Conservation (phyloP, 2,113 vertebrate genomes). For the Serinus canaria region DNA sequence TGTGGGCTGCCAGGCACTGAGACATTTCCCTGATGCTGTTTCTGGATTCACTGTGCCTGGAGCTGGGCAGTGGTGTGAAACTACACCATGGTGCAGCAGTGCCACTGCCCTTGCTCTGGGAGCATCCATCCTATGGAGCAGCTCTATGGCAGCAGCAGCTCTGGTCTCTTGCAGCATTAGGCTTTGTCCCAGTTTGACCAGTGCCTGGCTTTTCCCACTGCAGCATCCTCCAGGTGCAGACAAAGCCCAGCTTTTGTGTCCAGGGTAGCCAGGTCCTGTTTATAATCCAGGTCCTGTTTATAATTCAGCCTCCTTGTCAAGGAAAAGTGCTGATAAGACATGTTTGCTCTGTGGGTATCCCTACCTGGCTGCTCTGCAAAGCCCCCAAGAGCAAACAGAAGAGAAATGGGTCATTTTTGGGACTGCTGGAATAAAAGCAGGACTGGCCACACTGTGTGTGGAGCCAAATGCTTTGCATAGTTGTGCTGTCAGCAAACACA, state of each 20-base stretch:
- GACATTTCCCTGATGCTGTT: neutral
- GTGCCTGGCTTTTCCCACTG: neutral
- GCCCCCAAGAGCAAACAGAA: neutral
- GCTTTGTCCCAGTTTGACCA: neutral
- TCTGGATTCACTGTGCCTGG: neutral
- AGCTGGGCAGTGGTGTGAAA: neutral
- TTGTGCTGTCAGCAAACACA: conserved; percentile 22
- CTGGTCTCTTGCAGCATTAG: neutral
- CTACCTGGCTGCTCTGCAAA: neutral
- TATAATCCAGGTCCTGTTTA: neutral
- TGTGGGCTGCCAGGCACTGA: neutral
- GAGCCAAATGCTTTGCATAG: conserved; percentile 36
- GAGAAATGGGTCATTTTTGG: neutral
- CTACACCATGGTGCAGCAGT: neutral
- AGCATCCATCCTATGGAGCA: rapidly evolving
- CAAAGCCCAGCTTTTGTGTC: neutral
- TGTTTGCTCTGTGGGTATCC: neutral
- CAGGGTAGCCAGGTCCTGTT: neutral
- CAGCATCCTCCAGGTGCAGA: neutral
- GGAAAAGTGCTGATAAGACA: neutral
- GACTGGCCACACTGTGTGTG: rapidly evolving
- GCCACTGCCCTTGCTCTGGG: neutral
- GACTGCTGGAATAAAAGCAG: neutral
- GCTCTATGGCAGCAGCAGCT: neutral
- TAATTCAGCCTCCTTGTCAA: neutral